These are phyloP conservation scores for Rousettus madagascariensis DNA, from an alignment of 2,797 vertebrate species.

Conservation along the genomic window DNA sequence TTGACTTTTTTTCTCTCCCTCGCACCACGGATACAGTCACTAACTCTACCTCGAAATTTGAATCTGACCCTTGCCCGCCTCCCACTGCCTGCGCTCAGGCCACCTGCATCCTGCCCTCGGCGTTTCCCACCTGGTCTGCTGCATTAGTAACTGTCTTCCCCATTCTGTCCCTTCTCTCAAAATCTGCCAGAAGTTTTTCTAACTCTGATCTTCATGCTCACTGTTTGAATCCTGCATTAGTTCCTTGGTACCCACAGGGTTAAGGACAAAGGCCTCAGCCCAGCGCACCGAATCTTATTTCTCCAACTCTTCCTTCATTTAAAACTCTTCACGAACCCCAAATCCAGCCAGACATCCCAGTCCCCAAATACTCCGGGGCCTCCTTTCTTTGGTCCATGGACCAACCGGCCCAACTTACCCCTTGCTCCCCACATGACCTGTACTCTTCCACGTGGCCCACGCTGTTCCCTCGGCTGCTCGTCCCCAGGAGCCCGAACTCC, in stretches of 20 bases:
- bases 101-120: not conserved
- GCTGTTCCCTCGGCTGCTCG: fast-evolving
- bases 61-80: fast-evolving
- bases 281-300: not conserved
- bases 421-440: not conserved
- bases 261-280: not conserved
- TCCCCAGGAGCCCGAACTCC: not conserved
- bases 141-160: not conserved
- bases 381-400: not conserved
- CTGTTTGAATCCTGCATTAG: not conserved
- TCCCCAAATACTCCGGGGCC: not conserved
- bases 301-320: not conserved
- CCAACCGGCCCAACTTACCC: not conserved
- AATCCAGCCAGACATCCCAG: not conserved
- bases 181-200: not conserved
- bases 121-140: fast-evolving
- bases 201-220: not conserved
- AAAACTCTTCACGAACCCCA: not conserved
- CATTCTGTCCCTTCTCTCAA: not conserved
- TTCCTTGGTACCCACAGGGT: not conserved
- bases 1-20: not conserved
- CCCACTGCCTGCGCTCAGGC: not conserved
- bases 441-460: not conserved
- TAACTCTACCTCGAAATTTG: not conserved
- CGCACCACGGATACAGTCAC: not conserved